Conservation (phyloP, 30 jellyfish, hydroid and myxozoan species). For the Morbakka virulenta region DNA sequence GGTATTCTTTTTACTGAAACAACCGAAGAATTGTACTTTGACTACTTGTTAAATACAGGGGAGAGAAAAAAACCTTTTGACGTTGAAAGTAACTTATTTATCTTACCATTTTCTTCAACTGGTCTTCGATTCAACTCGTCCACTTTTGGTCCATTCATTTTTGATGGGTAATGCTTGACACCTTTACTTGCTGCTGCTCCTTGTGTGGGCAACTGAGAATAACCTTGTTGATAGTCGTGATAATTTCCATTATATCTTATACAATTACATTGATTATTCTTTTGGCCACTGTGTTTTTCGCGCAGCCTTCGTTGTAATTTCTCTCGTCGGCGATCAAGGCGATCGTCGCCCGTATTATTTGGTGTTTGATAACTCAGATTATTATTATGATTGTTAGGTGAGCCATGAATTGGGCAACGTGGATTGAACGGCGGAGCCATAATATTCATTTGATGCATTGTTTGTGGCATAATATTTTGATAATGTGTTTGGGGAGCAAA, state of each 20-base stretch:
- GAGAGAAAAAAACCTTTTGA: too few species aligned
- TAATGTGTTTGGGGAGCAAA: constrained; percentile 46
- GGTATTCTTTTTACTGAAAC: too few species aligned
- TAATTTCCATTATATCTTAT: neutral
- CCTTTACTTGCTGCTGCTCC: neutral
- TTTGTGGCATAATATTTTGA: constrained; percentile 40
- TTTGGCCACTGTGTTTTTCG: constrained; percentile 46
- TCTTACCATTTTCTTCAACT: too few species aligned
- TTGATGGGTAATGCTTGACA: neutral
- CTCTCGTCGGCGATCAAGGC: constrained; percentile 82
- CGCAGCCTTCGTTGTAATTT: constrained; percentile 70
- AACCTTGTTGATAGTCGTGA: neutral
- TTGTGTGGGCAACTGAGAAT: neutral
- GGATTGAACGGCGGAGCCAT: constrained; percentile 43
- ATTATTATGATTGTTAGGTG: constrained; percentile 26
- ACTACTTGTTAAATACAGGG: too few species aligned
- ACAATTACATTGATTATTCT: neutral
- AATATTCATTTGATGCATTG: constrained; percentile 9
- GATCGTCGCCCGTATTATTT: constrained; percentile 25
- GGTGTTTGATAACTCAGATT: constrained; percentile 20
- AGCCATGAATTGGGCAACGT: constrained; percentile 84
- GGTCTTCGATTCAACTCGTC: neutral
- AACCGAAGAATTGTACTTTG: too few species aligned
- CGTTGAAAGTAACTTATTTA: too few species aligned
- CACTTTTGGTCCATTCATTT: neutral